Conservation (phyloP, 1,140 invertebrate species). For the Steinernema khuongi region DNA sequence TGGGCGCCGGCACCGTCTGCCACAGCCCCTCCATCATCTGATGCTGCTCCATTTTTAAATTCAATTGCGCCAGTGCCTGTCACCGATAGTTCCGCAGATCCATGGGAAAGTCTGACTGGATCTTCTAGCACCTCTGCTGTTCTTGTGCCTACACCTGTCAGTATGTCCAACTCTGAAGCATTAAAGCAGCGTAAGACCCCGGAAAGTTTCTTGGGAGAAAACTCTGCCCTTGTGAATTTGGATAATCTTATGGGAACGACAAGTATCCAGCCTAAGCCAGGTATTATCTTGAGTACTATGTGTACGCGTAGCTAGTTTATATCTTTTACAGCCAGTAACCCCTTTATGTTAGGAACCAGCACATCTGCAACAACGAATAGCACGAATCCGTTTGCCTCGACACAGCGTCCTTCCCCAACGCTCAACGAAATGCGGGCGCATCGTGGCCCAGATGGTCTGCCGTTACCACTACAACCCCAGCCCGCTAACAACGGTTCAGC, state of each 20-base stretch:
- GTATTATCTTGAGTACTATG: not conserved
- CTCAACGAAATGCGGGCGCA: conserved; percentile 53
- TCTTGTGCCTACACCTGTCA: not conserved
- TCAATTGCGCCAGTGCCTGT: not conserved
- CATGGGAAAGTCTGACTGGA: too few relatives aligned
- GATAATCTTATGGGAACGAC: conserved; percentile 77
- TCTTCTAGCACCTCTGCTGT: conserved; percentile 22
- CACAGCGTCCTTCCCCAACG: conserved; percentile 52
- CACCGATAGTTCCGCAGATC: too few relatives aligned
- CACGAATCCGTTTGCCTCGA: conserved; percentile 54
- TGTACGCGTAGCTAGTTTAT: not conserved
- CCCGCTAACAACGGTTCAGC: conserved; percentile 9
- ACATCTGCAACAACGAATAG: conserved; percentile 26
- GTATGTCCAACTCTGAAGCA: conserved; percentile 17
- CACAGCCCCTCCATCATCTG: conserved; percentile 21
- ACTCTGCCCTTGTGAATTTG: conserved; percentile 84
- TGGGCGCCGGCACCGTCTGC: conserved; percentile 34
- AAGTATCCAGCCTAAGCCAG: conserved; percentile 29
- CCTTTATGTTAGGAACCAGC: conserved; percentile 45
- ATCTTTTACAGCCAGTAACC: conserved; percentile 50
- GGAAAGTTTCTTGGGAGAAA: conserved; percentile 84
- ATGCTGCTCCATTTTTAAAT: not conserved
- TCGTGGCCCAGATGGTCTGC: conserved; percentile 23
- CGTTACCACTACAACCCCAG: conserved; percentile 24
- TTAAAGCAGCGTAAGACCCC: conserved; percentile 69